phyloP scores from a whole-genome alignment of 2,113 vertebrate species.

The Cercocebus atys region DNA sequence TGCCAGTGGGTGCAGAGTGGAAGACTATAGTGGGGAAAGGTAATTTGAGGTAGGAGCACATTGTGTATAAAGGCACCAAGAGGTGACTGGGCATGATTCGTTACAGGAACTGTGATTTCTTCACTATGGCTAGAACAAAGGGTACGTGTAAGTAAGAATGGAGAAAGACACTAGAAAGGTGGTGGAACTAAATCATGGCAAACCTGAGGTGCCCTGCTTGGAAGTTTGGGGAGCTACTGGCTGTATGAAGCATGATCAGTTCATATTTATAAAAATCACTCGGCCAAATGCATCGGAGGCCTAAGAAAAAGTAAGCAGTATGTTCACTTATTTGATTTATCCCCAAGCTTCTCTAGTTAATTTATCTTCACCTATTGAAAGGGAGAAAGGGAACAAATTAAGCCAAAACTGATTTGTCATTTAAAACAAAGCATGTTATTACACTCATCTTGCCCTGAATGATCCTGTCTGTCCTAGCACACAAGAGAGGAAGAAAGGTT shows the following conservation, averaged over 20 bases:
- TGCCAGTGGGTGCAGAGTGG: background rate
- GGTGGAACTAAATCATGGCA: background rate
- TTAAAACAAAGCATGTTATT: conserved; percentile 50
- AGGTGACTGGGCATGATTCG: background rate
- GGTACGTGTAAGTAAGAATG: rapidly evolving
- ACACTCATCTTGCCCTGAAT: conserved; percentile 49
- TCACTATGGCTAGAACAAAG: background rate
- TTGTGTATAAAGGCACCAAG: background rate
- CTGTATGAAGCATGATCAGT: background rate
- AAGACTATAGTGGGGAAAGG: background rate
- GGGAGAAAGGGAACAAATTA: background rate
- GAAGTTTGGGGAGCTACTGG: background rate
- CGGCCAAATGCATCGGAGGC: conserved; percentile 60
- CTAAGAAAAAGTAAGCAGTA: conserved; percentile 45
- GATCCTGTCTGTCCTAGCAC: conserved; percentile 54
- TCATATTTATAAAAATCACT: background rate
- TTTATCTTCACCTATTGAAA: conserved; percentile 69
- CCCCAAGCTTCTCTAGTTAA: conserved; percentile 55
- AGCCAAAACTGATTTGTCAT: conserved; percentile 53
- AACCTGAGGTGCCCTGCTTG: background rate
- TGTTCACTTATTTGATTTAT: background rate
- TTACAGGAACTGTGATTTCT: background rate
- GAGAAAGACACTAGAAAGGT: background rate
- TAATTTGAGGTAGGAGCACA: rapidly evolving
- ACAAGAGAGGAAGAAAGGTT: conserved; percentile 67